Evolutionary conservation across 2,113 vertebrate genomes (phyloP).

Genomic region (Speoplatyrhinus poulsoni): DNA sequence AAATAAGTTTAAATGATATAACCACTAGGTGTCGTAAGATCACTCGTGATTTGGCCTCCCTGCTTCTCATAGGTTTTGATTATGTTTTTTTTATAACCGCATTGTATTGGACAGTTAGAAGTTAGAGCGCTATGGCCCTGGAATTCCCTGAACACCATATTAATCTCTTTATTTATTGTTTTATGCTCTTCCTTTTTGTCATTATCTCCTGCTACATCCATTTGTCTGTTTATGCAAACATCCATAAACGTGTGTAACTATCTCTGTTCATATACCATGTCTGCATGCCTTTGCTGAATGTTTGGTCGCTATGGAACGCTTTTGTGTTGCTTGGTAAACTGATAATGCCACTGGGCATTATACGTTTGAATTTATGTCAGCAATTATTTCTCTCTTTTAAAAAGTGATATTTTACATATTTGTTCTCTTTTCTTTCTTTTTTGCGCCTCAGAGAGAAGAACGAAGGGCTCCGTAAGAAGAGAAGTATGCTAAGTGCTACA

Average conservation of each 20-base stretch:
- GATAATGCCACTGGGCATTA: background rate
- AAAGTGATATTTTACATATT: background rate
- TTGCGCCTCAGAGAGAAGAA: conserved; percentile 57
- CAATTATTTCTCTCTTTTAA: background rate
- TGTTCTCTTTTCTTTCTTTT: background rate
- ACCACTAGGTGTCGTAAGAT: conserved; percentile 58
- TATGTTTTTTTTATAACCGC: background rate
- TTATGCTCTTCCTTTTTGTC: background rate
- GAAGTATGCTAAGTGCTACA: conserved; percentile 62
- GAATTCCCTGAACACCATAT: conserved; percentile 27
- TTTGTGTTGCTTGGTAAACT: conserved; percentile 15
- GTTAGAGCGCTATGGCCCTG: conserved; percentile 41
- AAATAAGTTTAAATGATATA: conserved; percentile 6
- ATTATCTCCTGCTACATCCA: conserved; percentile 12
- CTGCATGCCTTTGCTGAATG: conserved; percentile 56
- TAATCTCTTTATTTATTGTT: conserved; percentile 21
- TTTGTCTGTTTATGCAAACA: conserved; percentile 7
- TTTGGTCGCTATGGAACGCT: conserved; percentile 39
- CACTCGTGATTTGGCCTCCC: background rate
- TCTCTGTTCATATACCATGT: conserved; percentile 26
- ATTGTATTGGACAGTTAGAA: conserved; percentile 3
- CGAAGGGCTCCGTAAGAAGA: conserved; percentile 43
- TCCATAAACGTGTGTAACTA: conserved; percentile 14
- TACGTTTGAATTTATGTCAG: conserved; percentile 2
- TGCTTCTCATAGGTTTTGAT: background rate